These are phyloP conservation scores for Clivina fossor DNA, from an alignment of 2,888 invertebrate species.

Conservation along the genomic window DNA sequence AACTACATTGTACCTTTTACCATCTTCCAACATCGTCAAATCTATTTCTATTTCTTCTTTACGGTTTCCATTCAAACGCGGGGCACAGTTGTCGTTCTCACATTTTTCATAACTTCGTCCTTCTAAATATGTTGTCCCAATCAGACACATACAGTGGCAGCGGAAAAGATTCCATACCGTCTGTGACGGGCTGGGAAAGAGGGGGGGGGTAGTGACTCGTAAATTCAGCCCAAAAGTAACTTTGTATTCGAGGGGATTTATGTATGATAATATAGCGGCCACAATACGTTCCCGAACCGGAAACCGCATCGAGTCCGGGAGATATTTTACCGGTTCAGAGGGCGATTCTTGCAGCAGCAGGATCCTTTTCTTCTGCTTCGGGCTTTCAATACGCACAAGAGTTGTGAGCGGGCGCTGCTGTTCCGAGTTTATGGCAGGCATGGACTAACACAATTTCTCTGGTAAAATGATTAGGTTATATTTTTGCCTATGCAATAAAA, in stretches of 20 bases:
- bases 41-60: not conserved
- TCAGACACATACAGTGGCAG: no score
- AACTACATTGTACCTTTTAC: constrained; percentile 17
- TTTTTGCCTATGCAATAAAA: not conserved
- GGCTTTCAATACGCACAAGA: constrained; percentile 1
- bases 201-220: constrained; percentile 21
- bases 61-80: not conserved
- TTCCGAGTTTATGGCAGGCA: not conserved
- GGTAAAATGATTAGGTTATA: not conserved
- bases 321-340: constrained; percentile 26
- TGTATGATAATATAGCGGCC: constrained; percentile 29
- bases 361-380: constrained; percentile 1
- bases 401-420: constrained; percentile 2
- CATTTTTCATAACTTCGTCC: constrained; percentile 24
- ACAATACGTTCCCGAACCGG: constrained; percentile 28
- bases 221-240: constrained; percentile 20
- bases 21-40: constrained; percentile 14
- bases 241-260: constrained; percentile 29
- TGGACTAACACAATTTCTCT: not conserved
- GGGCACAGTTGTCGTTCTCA: constrained; percentile 17
- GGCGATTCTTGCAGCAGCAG: not conserved
- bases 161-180: no score
- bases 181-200: no score
- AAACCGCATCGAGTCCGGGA: constrained; percentile 11
- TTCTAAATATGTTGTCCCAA: constrained; percentile 31